phyloP scores from a whole-genome alignment of 2,113 vertebrate species.

The Dolichallabes microphthalmus region DNA sequence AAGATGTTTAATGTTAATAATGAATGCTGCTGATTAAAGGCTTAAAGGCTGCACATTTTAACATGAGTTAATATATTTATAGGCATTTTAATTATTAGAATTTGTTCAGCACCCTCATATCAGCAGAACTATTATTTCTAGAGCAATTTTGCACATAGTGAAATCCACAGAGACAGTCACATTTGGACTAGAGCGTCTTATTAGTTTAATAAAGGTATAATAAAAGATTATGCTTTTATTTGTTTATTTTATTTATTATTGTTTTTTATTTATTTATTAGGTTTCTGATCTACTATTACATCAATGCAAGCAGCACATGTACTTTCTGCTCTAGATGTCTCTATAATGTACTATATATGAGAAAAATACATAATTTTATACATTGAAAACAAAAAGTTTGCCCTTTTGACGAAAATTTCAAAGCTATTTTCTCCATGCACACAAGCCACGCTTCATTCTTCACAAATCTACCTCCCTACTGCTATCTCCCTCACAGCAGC shows the following conservation, averaged over 20 bases:
- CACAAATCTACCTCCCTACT: slow-evolving; percentile 37
- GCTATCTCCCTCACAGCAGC: slow-evolving; percentile 3
- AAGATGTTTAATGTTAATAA: background rate
- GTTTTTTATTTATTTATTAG: background rate
- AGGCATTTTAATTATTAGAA: background rate
- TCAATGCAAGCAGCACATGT: background rate
- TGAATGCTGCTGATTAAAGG: background rate
- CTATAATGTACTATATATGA: background rate
- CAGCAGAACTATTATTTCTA: background rate
- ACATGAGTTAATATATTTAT: background rate
- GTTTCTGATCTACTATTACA: background rate
- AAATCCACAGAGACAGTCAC: background rate
- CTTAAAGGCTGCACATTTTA: background rate
- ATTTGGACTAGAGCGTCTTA: background rate
- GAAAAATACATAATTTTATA: background rate
- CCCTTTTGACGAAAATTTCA: background rate
- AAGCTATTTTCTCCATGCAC: slow-evolving; percentile 2
- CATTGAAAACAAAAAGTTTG: background rate
- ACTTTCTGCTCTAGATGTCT: background rate
- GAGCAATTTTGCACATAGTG: background rate
- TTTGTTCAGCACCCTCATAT: background rate
- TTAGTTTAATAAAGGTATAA: background rate
- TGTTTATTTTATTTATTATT: no score
- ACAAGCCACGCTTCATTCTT: slow-evolving; percentile 23
- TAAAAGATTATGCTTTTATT: background rate